Percentiles rank a stretch among this genome's conserved stretches.
Evolutionary conservation across 2,888 invertebrate species (phyloP).

Genomic region (Priocnemis perturbator): DNA sequence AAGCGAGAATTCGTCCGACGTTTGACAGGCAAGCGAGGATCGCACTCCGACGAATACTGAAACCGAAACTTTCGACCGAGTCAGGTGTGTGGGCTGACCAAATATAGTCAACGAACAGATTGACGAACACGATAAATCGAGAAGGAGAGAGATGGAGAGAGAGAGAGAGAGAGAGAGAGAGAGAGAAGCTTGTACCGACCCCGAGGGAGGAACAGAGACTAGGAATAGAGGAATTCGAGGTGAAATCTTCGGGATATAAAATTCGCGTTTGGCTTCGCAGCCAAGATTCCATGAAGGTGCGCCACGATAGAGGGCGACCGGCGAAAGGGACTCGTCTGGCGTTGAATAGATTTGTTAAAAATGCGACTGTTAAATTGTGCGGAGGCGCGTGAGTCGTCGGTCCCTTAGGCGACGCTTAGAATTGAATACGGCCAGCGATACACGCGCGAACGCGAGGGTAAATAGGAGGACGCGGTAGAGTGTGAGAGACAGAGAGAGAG

Average conservation of each 20-base stretch:
- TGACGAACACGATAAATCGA: neutral
- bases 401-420: neutral
- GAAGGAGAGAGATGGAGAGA: neutral
- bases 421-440: neutral
- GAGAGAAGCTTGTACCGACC: neutral
- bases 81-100: constrained; percentile 3
- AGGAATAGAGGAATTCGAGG: no score
- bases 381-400: neutral
- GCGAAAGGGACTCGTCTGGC: no score
- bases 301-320: no score
- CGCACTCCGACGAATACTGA: no score
- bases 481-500: neutral
- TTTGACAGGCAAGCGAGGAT: no score
- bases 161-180: neutral
- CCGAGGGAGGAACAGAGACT: no score
- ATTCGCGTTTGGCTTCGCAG: no score
- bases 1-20: no score
- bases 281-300: no score
- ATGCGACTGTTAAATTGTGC: neutral
- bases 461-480: no score
- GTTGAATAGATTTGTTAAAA: neutral
- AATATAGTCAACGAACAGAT: neutral
- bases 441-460: neutral
- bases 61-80: no score
- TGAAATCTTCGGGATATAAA: no score